Evolutionary conservation across 2,113 vertebrate genomes (phyloP), one percentile per base, ranked within the genome.

Genomic region (Solea solea): DNA sequence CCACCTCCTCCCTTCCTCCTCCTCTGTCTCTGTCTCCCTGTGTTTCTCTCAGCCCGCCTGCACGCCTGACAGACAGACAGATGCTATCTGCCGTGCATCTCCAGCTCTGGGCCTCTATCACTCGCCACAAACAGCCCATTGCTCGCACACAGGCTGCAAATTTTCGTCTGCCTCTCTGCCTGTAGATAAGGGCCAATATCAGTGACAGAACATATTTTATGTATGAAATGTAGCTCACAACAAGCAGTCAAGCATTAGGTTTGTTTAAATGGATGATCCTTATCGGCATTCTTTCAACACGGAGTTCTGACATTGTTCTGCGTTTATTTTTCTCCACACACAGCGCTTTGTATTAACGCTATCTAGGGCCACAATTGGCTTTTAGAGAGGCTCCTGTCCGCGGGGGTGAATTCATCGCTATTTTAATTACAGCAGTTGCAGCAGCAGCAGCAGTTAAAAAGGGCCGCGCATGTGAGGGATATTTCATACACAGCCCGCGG

Each of bases 231-330:
- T 95, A 88, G 94, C 95, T 89, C 94, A 91, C 94, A 93, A 96
- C 95, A 96, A 93, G 95, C 95, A 96, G 95, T 96, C 95, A 95
- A 95, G 95, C 96, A 96, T 96, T 93, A 94, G 93, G 92, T 95
- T 95, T 96, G 95, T 97, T 96, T 96, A 97, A 98, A 98, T 97
- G 95, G 95, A 92, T 93, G 96, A 98, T 98, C 88, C 81, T 95
- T 97, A 97, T 97, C 95, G 27, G 73, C 64, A 94, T 95, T 90
- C 93, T 94, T 95, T 96, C 95, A 95, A 91, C 91, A 84, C 92
- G 46, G 57, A 83, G 81, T 88, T 85, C 69, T 81, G 80, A 91
- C 91, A 94, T 94, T 93, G 93, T 94, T 94, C 83, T 92, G 74
- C 75, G 74, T 90, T 90, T 90, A 82, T 88, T 88, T 88, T 77